Percentiles rank a stretch among this genome's conserved stretches.
Conservation (phyloP, 1,140 invertebrate genomes). For the Drosophila pruinosa region DNA sequence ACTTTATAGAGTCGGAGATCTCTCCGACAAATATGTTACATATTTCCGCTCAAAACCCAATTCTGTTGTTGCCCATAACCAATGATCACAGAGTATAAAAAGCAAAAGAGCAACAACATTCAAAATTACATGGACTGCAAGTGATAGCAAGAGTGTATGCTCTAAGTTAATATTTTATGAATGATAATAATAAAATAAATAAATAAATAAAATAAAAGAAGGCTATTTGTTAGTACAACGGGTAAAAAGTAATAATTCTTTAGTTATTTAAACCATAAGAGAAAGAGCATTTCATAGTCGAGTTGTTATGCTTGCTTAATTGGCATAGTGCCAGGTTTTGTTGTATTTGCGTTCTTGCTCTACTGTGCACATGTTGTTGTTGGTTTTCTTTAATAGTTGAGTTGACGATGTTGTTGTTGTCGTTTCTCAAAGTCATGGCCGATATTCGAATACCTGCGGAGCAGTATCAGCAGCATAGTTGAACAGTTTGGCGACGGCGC, state of each 20-base stretch:
- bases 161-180: background rate
- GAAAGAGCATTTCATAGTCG: constrained; percentile 33
- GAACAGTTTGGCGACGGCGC: constrained; percentile 59
- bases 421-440: constrained; percentile 68
- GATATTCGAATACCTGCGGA: constrained; percentile 72
- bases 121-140: background rate
- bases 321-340: background rate
- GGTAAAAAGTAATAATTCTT: too few species aligned
- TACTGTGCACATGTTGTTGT: constrained; percentile 2
- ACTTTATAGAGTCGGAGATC: too few species aligned
- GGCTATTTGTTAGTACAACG: too few species aligned
- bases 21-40: too few species aligned
- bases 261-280: background rate
- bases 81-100: too few species aligned
- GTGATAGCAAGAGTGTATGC: background rate
- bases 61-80: too few species aligned
- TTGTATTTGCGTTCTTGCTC: constrained; percentile 16
- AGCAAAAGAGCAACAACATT: background rate
- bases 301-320: background rate
- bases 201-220: too few species aligned
- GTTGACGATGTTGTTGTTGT: constrained; percentile 34
- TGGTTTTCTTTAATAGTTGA: constrained; percentile 25
- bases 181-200: too few species aligned
- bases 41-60: too few species aligned
- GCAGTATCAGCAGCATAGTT: constrained; percentile 23